Evolutionary conservation across 1,140 invertebrate species (phyloP).

Genomic region (Ericerus pela): DNA sequence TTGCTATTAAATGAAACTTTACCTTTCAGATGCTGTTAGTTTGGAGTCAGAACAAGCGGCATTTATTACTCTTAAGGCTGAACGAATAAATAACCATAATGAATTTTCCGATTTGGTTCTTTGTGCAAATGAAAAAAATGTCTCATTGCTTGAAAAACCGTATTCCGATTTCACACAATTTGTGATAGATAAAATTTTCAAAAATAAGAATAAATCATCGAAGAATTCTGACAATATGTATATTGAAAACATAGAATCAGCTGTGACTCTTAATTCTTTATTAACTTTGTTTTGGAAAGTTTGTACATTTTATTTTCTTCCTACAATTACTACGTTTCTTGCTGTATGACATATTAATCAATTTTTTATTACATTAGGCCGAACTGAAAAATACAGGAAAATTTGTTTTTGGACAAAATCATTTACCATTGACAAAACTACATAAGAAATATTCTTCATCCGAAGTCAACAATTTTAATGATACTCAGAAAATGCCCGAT

Average conservation of each 20-base stretch:
- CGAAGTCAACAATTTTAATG: neutral
- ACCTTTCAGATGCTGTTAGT: slow-evolving; percentile 13
- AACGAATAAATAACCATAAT: slow-evolving; percentile 23
- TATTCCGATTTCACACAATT: neutral
- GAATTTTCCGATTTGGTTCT: slow-evolving; percentile 27
- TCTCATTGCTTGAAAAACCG: neutral
- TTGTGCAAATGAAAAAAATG: neutral
- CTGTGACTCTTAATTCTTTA: slow-evolving; percentile 24
- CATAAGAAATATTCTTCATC: slow-evolving; percentile 32
- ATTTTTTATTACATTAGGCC: slow-evolving; percentile 27
- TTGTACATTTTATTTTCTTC: slow-evolving; percentile 30
- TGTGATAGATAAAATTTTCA: neutral
- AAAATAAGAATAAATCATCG: slow-evolving; percentile 23
- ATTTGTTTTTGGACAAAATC: slow-evolving; percentile 32
- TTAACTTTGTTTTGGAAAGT: slow-evolving; percentile 30
- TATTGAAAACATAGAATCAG: slow-evolving; percentile 13
- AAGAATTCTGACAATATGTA: slow-evolving; percentile 27
- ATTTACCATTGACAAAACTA: slow-evolving; percentile 30
- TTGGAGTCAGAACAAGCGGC: slow-evolving; percentile 36
- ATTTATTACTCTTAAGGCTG: slow-evolving; percentile 36
- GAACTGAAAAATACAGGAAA: slow-evolving; percentile 27
- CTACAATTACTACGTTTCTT: slow-evolving; percentile 23
- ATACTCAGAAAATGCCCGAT: neutral
- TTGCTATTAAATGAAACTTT: neutral
- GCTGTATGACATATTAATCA: no score